phyloP scores from a whole-genome alignment of 2,113 vertebrate genomes.

The Carassius gibelio region DNA sequence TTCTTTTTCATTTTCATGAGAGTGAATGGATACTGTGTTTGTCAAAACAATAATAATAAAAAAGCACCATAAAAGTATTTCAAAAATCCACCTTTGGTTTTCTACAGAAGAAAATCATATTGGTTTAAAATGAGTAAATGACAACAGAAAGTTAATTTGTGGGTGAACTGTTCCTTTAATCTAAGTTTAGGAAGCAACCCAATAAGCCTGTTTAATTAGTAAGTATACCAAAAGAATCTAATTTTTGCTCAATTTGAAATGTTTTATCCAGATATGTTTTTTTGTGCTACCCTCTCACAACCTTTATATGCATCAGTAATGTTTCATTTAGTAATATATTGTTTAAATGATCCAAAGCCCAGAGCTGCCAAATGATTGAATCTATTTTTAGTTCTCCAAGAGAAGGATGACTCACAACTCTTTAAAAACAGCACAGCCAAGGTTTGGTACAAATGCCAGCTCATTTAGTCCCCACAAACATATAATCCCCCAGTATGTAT shows the following conservation, averaged over 20 bases:
- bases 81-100: not conserved
- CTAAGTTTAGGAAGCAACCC: not conserved
- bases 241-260: not conserved
- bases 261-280: not conserved
- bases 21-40: not conserved
- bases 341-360: conserved; percentile 3
- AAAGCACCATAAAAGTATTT: not conserved
- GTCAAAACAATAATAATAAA: not conserved
- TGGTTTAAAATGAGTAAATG: not conserved
- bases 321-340: conserved; percentile 9
- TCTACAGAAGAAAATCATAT: not conserved
- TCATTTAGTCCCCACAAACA: not conserved
- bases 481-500: not conserved
- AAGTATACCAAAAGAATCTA: not conserved
- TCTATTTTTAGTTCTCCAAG: conserved; percentile 1
- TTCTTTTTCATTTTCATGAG: not conserved
- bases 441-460: not conserved
- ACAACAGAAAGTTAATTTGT: not conserved
- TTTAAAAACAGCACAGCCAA: conserved; percentile 8
- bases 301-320: not conserved
- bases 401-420: conserved; percentile 5
- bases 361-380: not conserved
- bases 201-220: not conserved
- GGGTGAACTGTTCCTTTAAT: not conserved
- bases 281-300: not conserved